These are phyloP conservation scores for Epinephelus fuscoguttatus DNA, from an alignment of 2,113 vertebrate species.

Conservation along the genomic window DNA sequence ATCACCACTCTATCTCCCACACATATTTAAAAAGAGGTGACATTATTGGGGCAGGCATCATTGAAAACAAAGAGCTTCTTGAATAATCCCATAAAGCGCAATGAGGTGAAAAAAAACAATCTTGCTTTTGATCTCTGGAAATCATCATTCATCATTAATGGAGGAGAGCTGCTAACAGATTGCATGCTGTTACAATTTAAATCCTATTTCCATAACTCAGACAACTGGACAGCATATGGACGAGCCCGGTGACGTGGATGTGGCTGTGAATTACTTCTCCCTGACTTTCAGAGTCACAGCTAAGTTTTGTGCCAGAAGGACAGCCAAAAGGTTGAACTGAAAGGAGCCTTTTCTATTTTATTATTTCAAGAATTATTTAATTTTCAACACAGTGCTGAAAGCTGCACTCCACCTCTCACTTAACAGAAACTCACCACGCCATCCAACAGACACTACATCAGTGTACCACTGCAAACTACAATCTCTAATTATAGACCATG, in stretches of 20 bases:
- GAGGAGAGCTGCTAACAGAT: slow-evolving; percentile 13
- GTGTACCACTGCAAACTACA: slow-evolving; percentile 29
- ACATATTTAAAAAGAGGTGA: slow-evolving; percentile 52
- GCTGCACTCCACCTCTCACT: slow-evolving; percentile 13
- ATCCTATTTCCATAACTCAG: slow-evolving; percentile 16
- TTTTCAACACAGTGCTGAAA: slow-evolving; percentile 11
- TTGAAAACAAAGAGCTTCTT: slow-evolving; percentile 45
- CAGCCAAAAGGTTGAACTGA: slow-evolving; percentile 14
- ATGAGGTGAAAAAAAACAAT: slow-evolving; percentile 26
- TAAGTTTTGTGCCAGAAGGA: not conserved
- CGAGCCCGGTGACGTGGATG: not conserved
- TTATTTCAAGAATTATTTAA: slow-evolving; percentile 29
- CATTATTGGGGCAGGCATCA: slow-evolving; percentile 64
- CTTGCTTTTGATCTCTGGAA: slow-evolving; percentile 44
- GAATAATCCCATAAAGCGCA: slow-evolving; percentile 42
- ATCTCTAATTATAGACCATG: slow-evolving; percentile 61
- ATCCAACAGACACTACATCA: not conserved
- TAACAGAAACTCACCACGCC: slow-evolving; percentile 24
- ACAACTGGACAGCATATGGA: not conserved
- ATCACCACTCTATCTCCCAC: slow-evolving; percentile 49
- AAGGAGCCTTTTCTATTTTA: slow-evolving; percentile 1
- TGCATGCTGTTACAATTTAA: slow-evolving; percentile 1
- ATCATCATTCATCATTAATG: slow-evolving; percentile 52
- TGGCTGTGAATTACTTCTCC: slow-evolving; percentile 13
- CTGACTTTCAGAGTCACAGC: not conserved